These are phyloP conservation scores for Lanistes nyassanus DNA, from an alignment of 1,140 invertebrate species.

Conservation along the genomic window DNA sequence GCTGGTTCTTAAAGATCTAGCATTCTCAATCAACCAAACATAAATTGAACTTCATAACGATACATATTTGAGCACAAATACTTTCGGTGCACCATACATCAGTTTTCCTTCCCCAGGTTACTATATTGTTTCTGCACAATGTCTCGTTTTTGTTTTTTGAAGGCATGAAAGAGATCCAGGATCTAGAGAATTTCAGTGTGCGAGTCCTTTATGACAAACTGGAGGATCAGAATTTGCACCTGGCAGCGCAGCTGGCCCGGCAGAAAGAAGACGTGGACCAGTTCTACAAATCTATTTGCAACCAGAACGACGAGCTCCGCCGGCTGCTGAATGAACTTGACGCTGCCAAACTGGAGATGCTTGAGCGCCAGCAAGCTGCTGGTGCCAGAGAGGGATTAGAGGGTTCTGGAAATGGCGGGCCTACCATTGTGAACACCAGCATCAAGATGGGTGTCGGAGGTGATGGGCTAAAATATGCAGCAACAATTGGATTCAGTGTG, in stretches of 20 bases:
- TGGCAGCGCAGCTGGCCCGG: slow-evolving; percentile 60
- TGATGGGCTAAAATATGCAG: slow-evolving; percentile 16
- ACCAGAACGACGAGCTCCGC: slow-evolving; percentile 60
- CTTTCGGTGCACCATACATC: too few species aligned
- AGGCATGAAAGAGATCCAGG: slow-evolving; percentile 40
- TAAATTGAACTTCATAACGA: too few species aligned
- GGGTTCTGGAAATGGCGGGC: slow-evolving; percentile 28
- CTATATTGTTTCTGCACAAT: too few species aligned
- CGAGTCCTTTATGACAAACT: slow-evolving; percentile 64
- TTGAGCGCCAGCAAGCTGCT: slow-evolving; percentile 39
- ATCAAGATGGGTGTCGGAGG: slow-evolving; percentile 35
- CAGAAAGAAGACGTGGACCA: slow-evolving; percentile 59
- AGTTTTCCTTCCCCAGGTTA: too few species aligned
- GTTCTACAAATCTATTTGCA: slow-evolving; percentile 60
- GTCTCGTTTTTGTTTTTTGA: neutral
- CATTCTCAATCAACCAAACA: too few species aligned
- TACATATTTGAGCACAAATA: too few species aligned
- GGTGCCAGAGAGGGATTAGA: slow-evolving; percentile 41
- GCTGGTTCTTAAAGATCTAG: too few species aligned
- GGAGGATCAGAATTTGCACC: slow-evolving; percentile 64
- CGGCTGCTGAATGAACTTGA: slow-evolving; percentile 57
- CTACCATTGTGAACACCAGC: slow-evolving; percentile 46
- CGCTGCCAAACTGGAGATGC: slow-evolving; percentile 52
- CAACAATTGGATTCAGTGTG: neutral
- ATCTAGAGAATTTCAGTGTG: slow-evolving; percentile 63